Base-by-base conservation (phyloP, 2,888 invertebrate species). In the Anorthoa munda region DNA sequence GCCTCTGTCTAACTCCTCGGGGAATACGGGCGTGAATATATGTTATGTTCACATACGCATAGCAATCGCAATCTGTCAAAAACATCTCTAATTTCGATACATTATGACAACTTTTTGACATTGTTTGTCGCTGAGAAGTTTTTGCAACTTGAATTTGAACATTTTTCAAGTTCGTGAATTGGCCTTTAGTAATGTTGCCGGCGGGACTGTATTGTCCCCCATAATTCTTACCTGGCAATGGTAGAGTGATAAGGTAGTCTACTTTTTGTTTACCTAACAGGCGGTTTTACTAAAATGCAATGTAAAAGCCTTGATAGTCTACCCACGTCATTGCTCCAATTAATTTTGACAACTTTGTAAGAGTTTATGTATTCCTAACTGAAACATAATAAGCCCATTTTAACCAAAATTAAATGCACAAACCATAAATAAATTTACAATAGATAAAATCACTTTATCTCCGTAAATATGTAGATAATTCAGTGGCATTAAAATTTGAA, bases 401-500 rank as follows among this genome's bases (percentile, higher is more conserved):
- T 26, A 74, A 56, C 46, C 39, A n/a, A 65, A 68, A 70, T 65
- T 60, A 0, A 64, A 71, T 58, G 58, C 65, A 51, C 53, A 59
- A 50, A 55, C 75, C 65, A 39, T 59, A 79, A 69, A 65, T 83
- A 71, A 61, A 60, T 67, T 53, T 31, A 67, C 56, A 79, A 71
- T 68, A 75, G 71, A 82, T 82, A 78, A 82, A 83, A 65, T 21
- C 51, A 75, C 75, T 71, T 68, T 81, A 81, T 83, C 71, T 71
- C 69, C 18, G 13, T 63, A 75, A 75, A 70, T 71, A 66, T 75
- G 60, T 18, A 68, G 51, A 83, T 81, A 81, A 81, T 79, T 81
- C 81, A 59, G 23, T n/a, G 23, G 13, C 59, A 79, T 79, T 81
- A 83, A 82, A 79, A 81, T 73, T 78, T 73, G 71, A 83, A 81